Evolutionary conservation across 2,888 invertebrate species (phyloP).

Genomic region (Pristionchus maxplancki): DNA sequence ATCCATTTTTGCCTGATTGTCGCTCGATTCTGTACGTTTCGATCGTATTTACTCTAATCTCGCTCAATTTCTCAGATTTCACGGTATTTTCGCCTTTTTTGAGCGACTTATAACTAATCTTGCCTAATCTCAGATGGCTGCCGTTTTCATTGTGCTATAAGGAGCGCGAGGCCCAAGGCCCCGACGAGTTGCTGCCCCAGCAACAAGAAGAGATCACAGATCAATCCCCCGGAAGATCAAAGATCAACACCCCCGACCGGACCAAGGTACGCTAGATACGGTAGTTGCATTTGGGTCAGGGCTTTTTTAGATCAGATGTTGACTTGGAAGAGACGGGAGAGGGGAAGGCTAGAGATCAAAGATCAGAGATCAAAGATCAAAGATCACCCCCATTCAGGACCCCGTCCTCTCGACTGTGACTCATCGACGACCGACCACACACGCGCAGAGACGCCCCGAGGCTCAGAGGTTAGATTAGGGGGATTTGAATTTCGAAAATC

Average conservation of each 20-base stretch:
- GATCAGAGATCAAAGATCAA: no score
- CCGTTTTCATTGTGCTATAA: constrained; percentile 48
- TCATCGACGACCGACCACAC: not conserved
- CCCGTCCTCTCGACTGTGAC: not conserved
- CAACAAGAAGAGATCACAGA: constrained; percentile 19
- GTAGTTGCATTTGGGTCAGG: no score
- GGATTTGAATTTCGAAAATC: no score
- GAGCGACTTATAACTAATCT: not conserved
- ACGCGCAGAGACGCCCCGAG: not conserved
- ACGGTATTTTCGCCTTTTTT: not conserved
- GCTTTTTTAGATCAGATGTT: no score
- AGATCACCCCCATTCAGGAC: no score
- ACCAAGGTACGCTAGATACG: no score
- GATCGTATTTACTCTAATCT: not conserved
- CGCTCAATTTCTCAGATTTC: no score
- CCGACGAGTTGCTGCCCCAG: constrained; percentile 19
- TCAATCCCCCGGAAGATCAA: not conserved
- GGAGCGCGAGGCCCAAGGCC: constrained; percentile 17
- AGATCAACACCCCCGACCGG: not conserved
- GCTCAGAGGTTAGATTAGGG: not conserved
- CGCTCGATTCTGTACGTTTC: not conserved
- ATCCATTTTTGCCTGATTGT: no score
- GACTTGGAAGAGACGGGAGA: no score
- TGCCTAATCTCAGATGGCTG: not conserved
- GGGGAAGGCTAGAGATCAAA: no score